phyloP scores from a whole-genome alignment of 2,113 vertebrate species.

The Oenanthe melanoleuca region DNA sequence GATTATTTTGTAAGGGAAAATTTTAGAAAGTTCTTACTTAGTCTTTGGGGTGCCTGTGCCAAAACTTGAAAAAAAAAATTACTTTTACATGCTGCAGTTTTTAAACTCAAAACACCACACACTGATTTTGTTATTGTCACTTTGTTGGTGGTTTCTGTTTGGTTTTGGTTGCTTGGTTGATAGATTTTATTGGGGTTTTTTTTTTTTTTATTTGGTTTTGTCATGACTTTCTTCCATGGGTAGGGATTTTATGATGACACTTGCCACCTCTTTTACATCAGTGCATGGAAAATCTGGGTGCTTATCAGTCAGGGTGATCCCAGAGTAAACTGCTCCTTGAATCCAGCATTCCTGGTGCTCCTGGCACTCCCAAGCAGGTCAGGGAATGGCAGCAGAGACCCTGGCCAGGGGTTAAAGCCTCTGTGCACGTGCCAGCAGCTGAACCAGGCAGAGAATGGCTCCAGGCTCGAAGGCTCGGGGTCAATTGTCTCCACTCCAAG shows the following conservation, averaged over 20 bases:
- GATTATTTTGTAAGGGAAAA: slow-evolving; percentile 10
- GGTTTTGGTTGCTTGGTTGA: background rate
- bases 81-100: background rate
- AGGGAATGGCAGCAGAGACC: background rate
- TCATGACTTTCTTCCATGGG: background rate
- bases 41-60: background rate
- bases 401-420: background rate
- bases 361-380: background rate
- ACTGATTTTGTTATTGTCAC: background rate
- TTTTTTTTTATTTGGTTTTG: background rate
- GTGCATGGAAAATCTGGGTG: background rate
- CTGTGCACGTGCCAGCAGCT: background rate
- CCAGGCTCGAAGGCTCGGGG: slow-evolving; percentile 22
- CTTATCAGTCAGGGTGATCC: background rate
- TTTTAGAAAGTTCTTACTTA: background rate
- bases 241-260: background rate
- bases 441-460: slow-evolving; percentile 42
- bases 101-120: background rate
- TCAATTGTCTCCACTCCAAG: slow-evolving; percentile 60
- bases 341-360: background rate
- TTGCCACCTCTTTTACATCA: fast-evolving
- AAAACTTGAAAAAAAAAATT: background rate
- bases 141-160: background rate
- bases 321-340: background rate
- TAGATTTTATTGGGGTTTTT: background rate